A percentile compares a stretch with the other conserved stretches of the same genome.
Evolutionary conservation across 2,113 vertebrate species (phyloP).

Genomic region (Hystrix cristata): DNA sequence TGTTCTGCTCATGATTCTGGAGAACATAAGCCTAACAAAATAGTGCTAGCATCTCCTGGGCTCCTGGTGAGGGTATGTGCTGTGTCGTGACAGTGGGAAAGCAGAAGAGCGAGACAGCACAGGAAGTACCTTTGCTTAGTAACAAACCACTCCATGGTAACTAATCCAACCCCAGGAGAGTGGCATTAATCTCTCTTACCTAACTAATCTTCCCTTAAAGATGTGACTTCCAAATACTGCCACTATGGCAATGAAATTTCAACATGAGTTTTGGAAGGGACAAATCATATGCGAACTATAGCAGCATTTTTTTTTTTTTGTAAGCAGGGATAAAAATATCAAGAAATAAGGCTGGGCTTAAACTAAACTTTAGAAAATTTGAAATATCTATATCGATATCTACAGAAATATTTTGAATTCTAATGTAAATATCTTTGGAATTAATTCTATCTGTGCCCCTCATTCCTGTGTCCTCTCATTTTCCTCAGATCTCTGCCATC

Average conservation of each 20-base stretch:
- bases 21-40: neutral
- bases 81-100: neutral
- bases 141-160: neutral
- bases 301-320: neutral
- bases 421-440: neutral
- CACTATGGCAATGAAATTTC: neutral
- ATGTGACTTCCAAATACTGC: neutral
- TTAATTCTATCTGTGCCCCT: neutral
- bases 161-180: neutral
- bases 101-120: neutral
- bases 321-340: neutral
- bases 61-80: neutral
- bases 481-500: neutral
- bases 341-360: neutral
- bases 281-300: neutral
- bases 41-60: neutral
- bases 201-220: neutral
- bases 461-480: neutral
- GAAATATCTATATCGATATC: neutral
- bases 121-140: neutral
- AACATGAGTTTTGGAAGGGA: neutral
- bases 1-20: neutral
- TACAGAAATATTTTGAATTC: neutral
- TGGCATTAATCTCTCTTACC: too few relatives aligned
- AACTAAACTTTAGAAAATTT: slow-evolving; percentile 12